Evolutionary conservation across 2,113 vertebrate genomes (phyloP).

Genomic region (Aythya baeri): DNA sequence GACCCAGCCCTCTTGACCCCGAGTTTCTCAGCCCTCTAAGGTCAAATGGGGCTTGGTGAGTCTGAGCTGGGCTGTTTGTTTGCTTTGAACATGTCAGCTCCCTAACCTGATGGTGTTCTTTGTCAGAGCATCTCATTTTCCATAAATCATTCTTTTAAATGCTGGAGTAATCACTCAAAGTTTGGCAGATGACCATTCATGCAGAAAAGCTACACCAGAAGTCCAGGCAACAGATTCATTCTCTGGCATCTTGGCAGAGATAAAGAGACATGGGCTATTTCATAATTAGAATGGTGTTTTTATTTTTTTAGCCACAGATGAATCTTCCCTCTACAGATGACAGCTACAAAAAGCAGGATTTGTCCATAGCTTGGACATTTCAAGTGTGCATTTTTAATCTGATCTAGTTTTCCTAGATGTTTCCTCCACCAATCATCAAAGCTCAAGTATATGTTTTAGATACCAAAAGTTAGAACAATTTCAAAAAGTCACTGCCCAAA

Average conservation of each 20-base stretch:
- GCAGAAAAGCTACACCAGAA: neutral
- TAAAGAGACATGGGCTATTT: neutral
- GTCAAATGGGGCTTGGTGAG: neutral
- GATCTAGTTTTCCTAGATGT: neutral
- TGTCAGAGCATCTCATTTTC: constrained; percentile 20
- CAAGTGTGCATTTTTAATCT: neutral
- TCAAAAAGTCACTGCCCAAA: neutral
- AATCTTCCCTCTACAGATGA: neutral
- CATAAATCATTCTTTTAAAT: constrained; percentile 37
- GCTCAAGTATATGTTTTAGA: neutral
- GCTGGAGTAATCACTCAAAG: constrained; percentile 6
- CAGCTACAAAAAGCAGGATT: neutral
- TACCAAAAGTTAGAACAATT: neutral
- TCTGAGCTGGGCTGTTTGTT: neutral
- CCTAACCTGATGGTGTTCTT: neutral
- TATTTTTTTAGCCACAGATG: neutral
- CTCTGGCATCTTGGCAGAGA: neutral
- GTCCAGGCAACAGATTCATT: neutral
- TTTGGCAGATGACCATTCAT: neutral
- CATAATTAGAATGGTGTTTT: neutral
- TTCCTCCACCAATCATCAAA: neutral
- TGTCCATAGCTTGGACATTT: neutral
- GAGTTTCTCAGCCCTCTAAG: neutral
- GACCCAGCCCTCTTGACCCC: neutral
- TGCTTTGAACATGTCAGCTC: neutral